phyloP scores from a whole-genome alignment of 1,140 invertebrate genomes.

The Drosophila pectinifera region DNA sequence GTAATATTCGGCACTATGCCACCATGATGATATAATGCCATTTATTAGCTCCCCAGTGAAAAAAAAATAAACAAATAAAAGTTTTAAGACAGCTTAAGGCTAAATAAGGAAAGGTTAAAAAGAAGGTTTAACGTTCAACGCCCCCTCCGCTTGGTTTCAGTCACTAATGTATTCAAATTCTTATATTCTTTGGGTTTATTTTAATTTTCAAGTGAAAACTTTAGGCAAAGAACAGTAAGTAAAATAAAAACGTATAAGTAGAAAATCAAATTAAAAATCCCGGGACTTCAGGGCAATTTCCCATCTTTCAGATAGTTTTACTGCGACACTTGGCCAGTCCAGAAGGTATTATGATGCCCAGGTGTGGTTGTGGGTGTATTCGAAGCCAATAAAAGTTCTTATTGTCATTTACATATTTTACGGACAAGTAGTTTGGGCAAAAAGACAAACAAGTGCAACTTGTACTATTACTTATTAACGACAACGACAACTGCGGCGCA shows the following conservation, averaged over 20 bases:
- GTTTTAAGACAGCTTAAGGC: not conserved
- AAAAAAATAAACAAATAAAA: constrained; percentile 14
- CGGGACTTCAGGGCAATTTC: not conserved
- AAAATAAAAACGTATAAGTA: not conserved
- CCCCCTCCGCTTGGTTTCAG: not conserved
- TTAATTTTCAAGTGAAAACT: not conserved
- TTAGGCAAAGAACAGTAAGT: not conserved
- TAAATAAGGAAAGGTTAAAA: not conserved
- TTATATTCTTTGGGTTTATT: not conserved
- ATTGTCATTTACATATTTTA: constrained; percentile 5
- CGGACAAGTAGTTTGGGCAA: constrained; percentile 1
- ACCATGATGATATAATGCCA: constrained; percentile 39
- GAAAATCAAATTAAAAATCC: not conserved
- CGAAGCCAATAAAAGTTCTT: constrained; percentile 6
- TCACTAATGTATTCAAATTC: no score
- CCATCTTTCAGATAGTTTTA: not conserved
- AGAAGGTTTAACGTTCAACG: constrained; percentile 1
- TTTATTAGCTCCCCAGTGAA: constrained; percentile 20
- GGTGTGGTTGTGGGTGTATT: not conserved
- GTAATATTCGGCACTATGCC: constrained; percentile 15
- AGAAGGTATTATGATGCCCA: not conserved
- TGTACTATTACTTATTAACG: constrained; percentile 8
- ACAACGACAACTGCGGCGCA: constrained; percentile 11
- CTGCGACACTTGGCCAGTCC: not conserved
- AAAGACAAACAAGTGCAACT: constrained; percentile 11